These are phyloP conservation scores for Daptonema setosum DNA, from an alignment of 2,888 invertebrate species.

Conservation along the genomic window DNA sequence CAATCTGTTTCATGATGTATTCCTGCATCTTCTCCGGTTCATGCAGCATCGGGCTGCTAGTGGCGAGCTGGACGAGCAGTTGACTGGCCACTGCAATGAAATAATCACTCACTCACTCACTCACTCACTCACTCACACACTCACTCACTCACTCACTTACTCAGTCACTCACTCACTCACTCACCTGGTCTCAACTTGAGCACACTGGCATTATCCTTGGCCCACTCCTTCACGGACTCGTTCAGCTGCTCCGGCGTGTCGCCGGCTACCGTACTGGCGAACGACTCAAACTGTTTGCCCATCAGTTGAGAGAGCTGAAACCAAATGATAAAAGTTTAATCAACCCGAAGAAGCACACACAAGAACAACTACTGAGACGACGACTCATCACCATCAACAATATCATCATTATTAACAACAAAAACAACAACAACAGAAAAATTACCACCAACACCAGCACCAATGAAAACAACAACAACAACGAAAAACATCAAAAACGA, in stretches of 20 bases:
- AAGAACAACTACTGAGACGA: too few species aligned
- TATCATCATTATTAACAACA: too few species aligned
- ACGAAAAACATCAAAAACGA: neutral
- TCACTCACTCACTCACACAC: too few species aligned
- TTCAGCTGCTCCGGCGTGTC: slow-evolving; percentile 5
- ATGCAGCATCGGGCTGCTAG: slow-evolving; percentile 14
- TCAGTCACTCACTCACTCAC: too few species aligned
- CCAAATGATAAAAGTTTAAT: neutral
- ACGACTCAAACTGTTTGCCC: slow-evolving; percentile 12
- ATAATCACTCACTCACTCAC: too few species aligned
- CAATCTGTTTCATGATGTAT: too few species aligned
- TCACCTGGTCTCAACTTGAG: neutral
- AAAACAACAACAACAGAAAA: too few species aligned
- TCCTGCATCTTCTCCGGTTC: slow-evolving; percentile 13
- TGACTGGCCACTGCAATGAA: slow-evolving; percentile 4
- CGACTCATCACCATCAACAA: too few species aligned
- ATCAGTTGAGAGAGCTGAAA: slow-evolving; percentile 14
- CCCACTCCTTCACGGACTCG: neutral
- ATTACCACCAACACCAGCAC: too few species aligned
- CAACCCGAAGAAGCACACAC: neutral
- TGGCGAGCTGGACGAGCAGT: slow-evolving; percentile 16
- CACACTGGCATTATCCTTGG: neutral
- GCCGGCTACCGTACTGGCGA: slow-evolving; percentile 11
- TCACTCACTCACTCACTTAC: too few species aligned
- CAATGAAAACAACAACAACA: too few species aligned